Evolutionary conservation across 2,113 vertebrate genomes (phyloP).

Genomic region (Gallinago media): DNA sequence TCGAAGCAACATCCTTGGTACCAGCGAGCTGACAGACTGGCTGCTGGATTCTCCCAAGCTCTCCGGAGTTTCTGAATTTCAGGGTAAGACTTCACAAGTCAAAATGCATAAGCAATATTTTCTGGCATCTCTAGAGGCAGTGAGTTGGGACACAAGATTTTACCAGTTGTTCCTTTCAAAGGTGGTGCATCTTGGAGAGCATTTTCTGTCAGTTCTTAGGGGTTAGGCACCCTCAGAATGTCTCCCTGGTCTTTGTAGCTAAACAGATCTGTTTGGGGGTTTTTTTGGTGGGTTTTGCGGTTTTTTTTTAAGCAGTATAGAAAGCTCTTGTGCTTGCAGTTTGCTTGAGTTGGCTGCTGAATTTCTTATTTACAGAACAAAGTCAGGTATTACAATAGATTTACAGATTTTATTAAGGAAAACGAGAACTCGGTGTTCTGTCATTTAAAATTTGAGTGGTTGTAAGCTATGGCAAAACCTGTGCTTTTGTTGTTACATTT

Average conservation of each 20-base stretch:
- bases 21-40: constrained; percentile 80
- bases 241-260: background rate
- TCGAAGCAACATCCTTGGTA: constrained; percentile 79
- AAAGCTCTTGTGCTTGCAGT: background rate
- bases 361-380: background rate
- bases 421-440: background rate
- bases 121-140: background rate
- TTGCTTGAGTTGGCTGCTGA: background rate
- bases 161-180: background rate
- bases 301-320: background rate
- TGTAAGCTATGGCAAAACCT: background rate
- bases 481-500: background rate
- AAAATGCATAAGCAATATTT: background rate
- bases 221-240: background rate
- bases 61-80: constrained; percentile 66
- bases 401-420: background rate
- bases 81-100: constrained; percentile 64
- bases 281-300: background rate
- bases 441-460: background rate
- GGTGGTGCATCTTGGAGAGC: background rate
- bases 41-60: constrained; percentile 79
- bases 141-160: background rate
- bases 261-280: background rate
- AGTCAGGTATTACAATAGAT: background rate
- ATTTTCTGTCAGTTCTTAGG: background rate